Evolutionary conservation across 2,797 vertebrate genomes (phyloP).

Genomic region (Sphaeramia orbicularis): DNA sequence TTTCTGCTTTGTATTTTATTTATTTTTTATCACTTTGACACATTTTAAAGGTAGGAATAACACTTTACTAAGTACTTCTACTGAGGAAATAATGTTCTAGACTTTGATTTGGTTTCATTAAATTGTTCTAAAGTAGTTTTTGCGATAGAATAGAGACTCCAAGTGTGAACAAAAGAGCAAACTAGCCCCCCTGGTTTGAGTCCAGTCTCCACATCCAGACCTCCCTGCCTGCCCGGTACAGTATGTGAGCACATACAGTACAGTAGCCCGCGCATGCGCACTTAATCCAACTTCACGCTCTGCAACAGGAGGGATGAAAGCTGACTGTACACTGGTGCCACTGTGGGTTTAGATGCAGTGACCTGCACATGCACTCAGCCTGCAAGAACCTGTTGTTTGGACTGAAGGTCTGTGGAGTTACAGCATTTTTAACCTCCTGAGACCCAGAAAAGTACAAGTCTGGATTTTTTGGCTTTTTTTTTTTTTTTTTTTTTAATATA

Average conservation of each 20-base stretch:
- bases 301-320: constrained; percentile 50
- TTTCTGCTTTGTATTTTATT: constrained; percentile 25
- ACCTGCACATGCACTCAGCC: constrained; percentile 60
- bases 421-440: too few relatives aligned
- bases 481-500: too few relatives aligned
- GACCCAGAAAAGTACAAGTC: too few relatives aligned
- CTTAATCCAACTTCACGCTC: constrained; percentile 41
- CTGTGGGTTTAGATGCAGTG: constrained; percentile 60
- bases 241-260: neutral
- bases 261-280: constrained; percentile 29
- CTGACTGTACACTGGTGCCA: constrained; percentile 56
- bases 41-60: constrained; percentile 44
- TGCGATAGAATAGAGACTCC: too few relatives aligned
- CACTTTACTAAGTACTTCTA: neutral
- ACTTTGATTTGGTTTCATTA: too few relatives aligned
- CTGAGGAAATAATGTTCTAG: too few relatives aligned
- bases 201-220: too few relatives aligned
- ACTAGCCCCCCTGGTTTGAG: too few relatives aligned
- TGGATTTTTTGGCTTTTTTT: too few relatives aligned
- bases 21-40: constrained; percentile 10
- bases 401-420: constrained; percentile 31
- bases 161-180: too few relatives aligned
- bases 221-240: neutral
- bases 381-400: constrained; percentile 44
- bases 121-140: too few relatives aligned